A percentile compares a stretch with the other conserved stretches of the same genome.
phyloP scores from a whole-genome alignment of 1,140 invertebrate species.

The Ips typographus region DNA sequence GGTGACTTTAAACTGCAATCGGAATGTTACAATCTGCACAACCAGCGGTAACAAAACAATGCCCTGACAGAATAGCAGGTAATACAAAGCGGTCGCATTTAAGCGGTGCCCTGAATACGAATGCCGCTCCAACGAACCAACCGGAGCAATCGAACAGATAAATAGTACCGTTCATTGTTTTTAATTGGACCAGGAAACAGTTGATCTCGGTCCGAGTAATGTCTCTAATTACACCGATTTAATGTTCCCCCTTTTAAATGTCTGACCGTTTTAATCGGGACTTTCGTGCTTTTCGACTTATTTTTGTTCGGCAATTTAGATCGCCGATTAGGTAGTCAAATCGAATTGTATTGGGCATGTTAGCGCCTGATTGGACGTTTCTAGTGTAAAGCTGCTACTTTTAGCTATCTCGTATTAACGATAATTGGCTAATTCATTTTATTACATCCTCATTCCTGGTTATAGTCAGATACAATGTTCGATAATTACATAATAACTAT shows the following conservation, averaged over 20 bases:
- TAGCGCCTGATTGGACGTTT: too few relatives aligned
- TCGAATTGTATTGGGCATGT: neutral
- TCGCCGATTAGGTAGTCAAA: conserved; percentile 4
- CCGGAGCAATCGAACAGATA: conserved; percentile 23
- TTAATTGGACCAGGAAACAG: conserved; percentile 30
- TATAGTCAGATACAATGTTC: too few relatives aligned
- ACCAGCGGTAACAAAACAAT: conserved; percentile 16
- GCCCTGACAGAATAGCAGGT: conserved; percentile 18
- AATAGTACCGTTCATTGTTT: conserved; percentile 29
- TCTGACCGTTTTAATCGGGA: conserved; percentile 6
- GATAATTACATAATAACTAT: too few relatives aligned
- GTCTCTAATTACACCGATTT: conserved; percentile 24
- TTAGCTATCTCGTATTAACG: too few relatives aligned
- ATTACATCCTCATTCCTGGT: too few relatives aligned
- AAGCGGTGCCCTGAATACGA: conserved; percentile 18
- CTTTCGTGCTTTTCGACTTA: conserved; percentile 14
- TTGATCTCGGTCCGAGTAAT: conserved; percentile 23
- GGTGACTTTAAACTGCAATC: neutral
- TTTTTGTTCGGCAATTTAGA: conserved; percentile 12
- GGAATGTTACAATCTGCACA: conserved; percentile 17
- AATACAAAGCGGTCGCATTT: conserved; percentile 15
- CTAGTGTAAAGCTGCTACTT: too few relatives aligned
- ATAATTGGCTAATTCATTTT: too few relatives aligned
- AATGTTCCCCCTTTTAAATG: conserved; percentile 13
- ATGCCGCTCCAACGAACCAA: conserved; percentile 7